Evolutionary conservation across 2,888 invertebrate species (phyloP).

Genomic region (Pachliopta kotzebuea): DNA sequence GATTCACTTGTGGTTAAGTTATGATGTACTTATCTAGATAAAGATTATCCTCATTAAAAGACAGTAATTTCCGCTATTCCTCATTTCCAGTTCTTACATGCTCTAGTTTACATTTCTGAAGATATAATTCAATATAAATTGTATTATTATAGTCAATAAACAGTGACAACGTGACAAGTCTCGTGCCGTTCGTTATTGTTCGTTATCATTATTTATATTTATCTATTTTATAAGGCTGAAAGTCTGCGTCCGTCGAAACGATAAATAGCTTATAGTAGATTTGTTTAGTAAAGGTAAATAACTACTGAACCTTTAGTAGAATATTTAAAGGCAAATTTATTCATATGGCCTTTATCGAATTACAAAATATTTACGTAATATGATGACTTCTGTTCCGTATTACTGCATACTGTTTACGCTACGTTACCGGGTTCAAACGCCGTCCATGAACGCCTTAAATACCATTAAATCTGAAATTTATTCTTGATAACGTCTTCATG

Average conservation of each 20-base stretch:
- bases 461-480: slow-evolving; percentile 42
- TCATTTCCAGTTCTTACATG: not conserved
- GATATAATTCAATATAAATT: not conserved
- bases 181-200: slow-evolving; percentile 1
- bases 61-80: not conserved
- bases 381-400: slow-evolving; percentile 58
- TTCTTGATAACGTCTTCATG: slow-evolving; percentile 34
- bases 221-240: not conserved
- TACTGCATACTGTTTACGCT: slow-evolving; percentile 49
- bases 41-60: too few relatives aligned
- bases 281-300: not conserved
- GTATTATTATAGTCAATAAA: not conserved
- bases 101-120: not conserved
- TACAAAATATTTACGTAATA: slow-evolving; percentile 48
- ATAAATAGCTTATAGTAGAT: not conserved
- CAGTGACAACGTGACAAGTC: not conserved
- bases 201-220: not conserved
- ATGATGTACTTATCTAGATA: too few relatives aligned
- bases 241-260: not conserved
- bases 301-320: slow-evolving; percentile 8
- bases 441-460: slow-evolving; percentile 55
- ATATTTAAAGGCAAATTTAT: slow-evolving; percentile 10
- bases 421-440: slow-evolving; percentile 63
- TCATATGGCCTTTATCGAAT: slow-evolving; percentile 43
- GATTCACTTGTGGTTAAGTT: too few relatives aligned